Base-by-base conservation (phyloP, 2,888 invertebrate species). In the Erebia palarica region DNA sequence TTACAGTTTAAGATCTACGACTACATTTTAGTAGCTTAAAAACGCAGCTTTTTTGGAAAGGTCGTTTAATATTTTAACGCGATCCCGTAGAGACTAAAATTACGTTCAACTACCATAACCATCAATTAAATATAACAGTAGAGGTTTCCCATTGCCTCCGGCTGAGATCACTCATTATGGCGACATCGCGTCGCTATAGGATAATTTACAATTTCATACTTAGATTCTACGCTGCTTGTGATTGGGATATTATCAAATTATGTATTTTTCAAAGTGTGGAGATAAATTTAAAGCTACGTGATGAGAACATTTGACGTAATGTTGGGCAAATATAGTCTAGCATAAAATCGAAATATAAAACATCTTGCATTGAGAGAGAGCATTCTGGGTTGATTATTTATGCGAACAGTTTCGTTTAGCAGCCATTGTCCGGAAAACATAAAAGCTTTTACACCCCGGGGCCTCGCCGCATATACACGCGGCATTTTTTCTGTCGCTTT, bases 401-500 rank as follows among this genome's bases (percentile, higher is more conserved):
- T 75, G 64, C 73, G 47, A 71, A 69, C 74, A 70, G 71, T 75
- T 69, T 69, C 69, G 70, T 71, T 83, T 79, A 75, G 79, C 76
- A 77, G 79, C 77, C 80, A 81, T 82, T 83, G 84, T 82, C 83
- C 85, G 88, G 86, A 85, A 88, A 88, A 84, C 86, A 86, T 89
- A 84, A 89, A 88, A 86, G 85, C 86, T 86, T 88, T 87, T 86
- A 83, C 84, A 78, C 84, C 82, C 81, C 78, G 76, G 74, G 79
- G 76, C 72, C 78, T 74, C 74, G 58, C 64, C 67, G 63, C 63
- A 73, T 57, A 73, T 73, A 74, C 69, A 69, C 61, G 57, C 71
- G 67, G 61, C 42, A 74, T 61, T 64, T 69, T 82, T 81, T 81
- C 80, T 81, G 79, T 72, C 79, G 80, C 81, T 81, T 80, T 83